A percentile compares a stretch with the other conserved stretches of the same genome.
Conservation (phyloP, 2,113 vertebrate species). For the Gnathonemus echidnorhynchus region DNA sequence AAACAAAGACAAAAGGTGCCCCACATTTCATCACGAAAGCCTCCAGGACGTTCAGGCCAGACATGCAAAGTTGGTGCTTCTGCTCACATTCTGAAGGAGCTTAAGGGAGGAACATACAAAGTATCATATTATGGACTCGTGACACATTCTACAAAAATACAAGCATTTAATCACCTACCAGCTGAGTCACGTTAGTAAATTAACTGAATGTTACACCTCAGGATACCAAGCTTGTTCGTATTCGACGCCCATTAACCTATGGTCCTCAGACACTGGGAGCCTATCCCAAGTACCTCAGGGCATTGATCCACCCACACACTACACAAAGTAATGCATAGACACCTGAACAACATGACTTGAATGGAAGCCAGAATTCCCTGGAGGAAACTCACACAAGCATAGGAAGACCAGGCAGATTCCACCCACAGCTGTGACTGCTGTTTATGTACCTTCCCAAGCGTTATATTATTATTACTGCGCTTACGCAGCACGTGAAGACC, state of each 20-base stretch:
- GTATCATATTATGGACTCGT: neutral
- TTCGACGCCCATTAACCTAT: neutral
- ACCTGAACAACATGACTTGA: neutral
- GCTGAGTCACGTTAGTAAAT: neutral
- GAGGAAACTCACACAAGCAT: neutral
- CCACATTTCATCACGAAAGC: neutral
- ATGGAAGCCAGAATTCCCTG: neutral
- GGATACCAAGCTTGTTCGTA: neutral
- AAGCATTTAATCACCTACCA: neutral
- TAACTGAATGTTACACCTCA: neutral
- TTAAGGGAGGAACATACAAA: neutral
- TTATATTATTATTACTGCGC: neutral
- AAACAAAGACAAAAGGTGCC: neutral
- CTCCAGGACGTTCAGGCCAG: neutral
- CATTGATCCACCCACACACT: neutral
- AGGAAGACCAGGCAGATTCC: neutral
- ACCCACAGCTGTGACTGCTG: neutral
- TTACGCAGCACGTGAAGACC: neutral
- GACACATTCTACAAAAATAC: neutral
- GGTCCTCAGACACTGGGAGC: neutral
- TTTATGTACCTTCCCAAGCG: neutral
- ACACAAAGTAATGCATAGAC: neutral
- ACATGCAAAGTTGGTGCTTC: neutral
- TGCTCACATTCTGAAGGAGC: neutral
- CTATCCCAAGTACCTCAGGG: neutral